Percentiles rank a stretch among this genome's conserved stretches.
Evolutionary conservation across 2,888 invertebrate genomes (phyloP).

Genomic region (Eristalinus sepulchralis): DNA sequence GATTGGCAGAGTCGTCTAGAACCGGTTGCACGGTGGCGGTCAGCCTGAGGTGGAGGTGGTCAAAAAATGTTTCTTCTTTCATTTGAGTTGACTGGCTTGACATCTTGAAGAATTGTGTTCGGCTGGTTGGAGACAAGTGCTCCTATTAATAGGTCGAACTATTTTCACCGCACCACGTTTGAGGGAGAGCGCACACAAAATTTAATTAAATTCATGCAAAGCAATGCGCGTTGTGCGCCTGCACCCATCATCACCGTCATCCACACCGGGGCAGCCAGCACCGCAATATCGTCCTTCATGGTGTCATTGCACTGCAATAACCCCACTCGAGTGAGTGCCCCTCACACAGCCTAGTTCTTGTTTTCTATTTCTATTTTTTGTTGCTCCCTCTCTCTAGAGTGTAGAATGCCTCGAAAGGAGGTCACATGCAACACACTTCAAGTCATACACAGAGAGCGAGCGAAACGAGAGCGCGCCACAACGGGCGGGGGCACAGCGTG

Average conservation of each 20-base stretch:
- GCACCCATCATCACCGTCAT: background rate
- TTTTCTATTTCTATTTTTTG: constrained; percentile 9
- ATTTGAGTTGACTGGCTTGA: background rate
- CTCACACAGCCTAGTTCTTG: constrained; percentile 57
- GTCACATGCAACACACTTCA: constrained; percentile 55
- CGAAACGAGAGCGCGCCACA: background rate
- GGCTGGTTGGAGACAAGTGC: background rate
- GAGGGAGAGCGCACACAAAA: constrained; percentile 22
- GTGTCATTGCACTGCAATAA: constrained; percentile 70
- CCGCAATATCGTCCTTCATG: constrained; percentile 60
- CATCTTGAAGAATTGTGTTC: constrained; percentile 36
- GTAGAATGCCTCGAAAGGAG: constrained; percentile 65
- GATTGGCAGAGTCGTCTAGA: background rate
- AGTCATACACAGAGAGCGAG: background rate
- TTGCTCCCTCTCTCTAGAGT: constrained; percentile 34
- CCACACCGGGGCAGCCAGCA: background rate
- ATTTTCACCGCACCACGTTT: constrained; percentile 7
- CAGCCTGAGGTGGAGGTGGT: background rate
- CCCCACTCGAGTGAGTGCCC: constrained; percentile 54
- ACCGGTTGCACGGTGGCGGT: background rate
- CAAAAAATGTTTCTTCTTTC: background rate
- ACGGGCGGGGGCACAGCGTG: background rate
- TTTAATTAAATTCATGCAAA: constrained; percentile 55
- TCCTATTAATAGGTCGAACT: background rate
- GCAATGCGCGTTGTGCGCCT: background rate